These are phyloP conservation scores for Pediacus dermestoides DNA, from an alignment of 2,888 invertebrate genomes.

Conservation along the genomic window DNA sequence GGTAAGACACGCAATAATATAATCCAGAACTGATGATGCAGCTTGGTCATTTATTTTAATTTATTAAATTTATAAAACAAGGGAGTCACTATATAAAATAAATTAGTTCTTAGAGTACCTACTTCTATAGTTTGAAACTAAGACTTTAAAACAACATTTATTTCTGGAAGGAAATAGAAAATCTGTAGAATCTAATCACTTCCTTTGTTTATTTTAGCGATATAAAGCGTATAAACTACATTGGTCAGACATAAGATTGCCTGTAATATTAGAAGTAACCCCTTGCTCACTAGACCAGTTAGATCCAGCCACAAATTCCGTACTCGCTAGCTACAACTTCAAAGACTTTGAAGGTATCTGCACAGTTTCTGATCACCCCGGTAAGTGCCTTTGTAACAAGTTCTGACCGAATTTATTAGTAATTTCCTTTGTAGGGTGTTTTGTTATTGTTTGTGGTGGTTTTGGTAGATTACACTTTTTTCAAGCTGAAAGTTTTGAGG, in stretches of 20 bases:
- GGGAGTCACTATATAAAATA: too few relatives aligned
- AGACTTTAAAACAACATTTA: too few relatives aligned
- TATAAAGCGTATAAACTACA: conserved; percentile 93
- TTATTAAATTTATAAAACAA: too few relatives aligned
- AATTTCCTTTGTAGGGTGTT: conserved; percentile 61
- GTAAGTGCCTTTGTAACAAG: too few relatives aligned
- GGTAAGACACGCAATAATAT: too few relatives aligned
- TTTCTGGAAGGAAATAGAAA: too few relatives aligned
- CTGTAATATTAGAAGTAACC: conserved; percentile 87
- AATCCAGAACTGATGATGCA: too few relatives aligned
- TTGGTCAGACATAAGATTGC: conserved; percentile 91
- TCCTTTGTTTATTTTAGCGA: conserved; percentile 39
- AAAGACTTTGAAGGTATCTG: conserved; percentile 81
- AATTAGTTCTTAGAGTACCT: too few relatives aligned
- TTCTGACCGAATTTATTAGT: background rate
- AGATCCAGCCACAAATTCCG: conserved; percentile 78
- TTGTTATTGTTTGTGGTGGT: conserved; percentile 87
- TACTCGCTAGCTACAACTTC: conserved; percentile 79
- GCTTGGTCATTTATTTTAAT: too few relatives aligned
- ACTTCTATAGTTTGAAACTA: too few relatives aligned
- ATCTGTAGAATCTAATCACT: too few relatives aligned
- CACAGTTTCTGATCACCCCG: conserved; percentile 83
- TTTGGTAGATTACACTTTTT: conserved; percentile 91
- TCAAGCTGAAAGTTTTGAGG: conserved; percentile 78
- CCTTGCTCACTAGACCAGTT: conserved; percentile 88